Percentiles rank a stretch among this genome's conserved stretches.
phyloP scores from a whole-genome alignment of 64 coral and sea anemone genomes.

The Acropora tenuis region DNA sequence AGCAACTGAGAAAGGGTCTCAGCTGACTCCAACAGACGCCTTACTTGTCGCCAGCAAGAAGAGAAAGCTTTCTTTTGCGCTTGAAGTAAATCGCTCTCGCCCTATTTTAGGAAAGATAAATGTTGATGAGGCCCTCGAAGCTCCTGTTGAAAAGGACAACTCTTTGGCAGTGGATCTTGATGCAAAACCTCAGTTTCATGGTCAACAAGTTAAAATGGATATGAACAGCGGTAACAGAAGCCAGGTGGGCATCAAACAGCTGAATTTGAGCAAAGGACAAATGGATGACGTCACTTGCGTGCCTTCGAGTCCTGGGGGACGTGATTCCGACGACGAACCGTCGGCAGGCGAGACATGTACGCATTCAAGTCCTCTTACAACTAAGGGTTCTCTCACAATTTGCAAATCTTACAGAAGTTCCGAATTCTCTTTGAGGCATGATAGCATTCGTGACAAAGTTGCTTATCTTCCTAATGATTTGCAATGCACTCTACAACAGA shows the following conservation, averaged over 20 bases:
- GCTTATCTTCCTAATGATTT: background rate
- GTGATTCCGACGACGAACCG: background rate
- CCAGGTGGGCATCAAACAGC: background rate
- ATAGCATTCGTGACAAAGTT: background rate
- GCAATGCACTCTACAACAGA: background rate
- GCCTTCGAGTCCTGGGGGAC: conserved; percentile 47
- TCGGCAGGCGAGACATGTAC: background rate
- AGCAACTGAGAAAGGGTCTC: background rate
- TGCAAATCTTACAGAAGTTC: background rate
- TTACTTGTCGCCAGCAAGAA: background rate
- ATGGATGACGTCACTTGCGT: conserved; percentile 43
- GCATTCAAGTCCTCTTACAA: background rate
- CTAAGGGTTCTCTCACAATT: background rate
- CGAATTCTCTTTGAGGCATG: background rate
- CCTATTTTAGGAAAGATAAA: background rate
- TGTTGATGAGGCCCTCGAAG: background rate
- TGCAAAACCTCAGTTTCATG: background rate
- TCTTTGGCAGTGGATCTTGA: background rate
- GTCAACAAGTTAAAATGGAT: background rate
- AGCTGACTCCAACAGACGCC: background rate
- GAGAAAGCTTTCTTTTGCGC: conserved; percentile 28
- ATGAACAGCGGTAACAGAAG: background rate
- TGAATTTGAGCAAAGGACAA: background rate
- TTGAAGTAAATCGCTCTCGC: background rate
- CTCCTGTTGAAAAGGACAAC: background rate